Conservation (phyloP, 2,797 vertebrate species). For the Tangara arthus region DNA sequence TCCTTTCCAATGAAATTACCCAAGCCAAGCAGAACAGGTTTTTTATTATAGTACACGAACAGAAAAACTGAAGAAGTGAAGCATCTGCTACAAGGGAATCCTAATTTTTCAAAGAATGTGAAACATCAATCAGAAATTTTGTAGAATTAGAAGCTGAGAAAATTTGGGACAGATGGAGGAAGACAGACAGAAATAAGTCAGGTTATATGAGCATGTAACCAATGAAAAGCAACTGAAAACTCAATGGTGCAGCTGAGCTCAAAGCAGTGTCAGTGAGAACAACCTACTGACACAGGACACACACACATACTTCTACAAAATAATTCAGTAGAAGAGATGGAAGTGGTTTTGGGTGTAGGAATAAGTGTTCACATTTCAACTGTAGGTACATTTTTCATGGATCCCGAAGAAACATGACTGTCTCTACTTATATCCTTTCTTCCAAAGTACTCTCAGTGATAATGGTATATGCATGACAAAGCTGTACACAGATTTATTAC, state of each 20-base stretch:
- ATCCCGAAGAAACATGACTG: not conserved
- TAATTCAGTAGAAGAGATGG: not conserved
- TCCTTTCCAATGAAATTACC: not conserved
- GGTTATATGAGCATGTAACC: not conserved
- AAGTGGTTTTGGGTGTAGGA: not conserved
- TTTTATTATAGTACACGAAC: not conserved
- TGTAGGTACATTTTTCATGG: not conserved
- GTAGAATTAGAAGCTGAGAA: not conserved
- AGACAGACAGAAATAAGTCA: not conserved
- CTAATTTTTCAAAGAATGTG: not conserved
- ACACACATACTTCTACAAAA: not conserved
- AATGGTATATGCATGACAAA: not conserved
- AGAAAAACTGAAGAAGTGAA: not conserved
- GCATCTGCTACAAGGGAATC: not conserved
- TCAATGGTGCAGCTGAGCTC: not conserved
- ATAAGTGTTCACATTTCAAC: not conserved
- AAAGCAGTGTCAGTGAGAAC: not conserved
- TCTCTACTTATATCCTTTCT: not conserved
- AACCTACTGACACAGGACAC: not conserved
- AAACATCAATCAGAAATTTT: not conserved
- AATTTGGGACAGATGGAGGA: not conserved
- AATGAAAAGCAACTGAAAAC: not conserved
- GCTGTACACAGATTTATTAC: not conserved
- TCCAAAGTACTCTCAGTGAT: not conserved
- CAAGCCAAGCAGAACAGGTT: not conserved